These are phyloP conservation scores for Drosophila siamana DNA, from an alignment of 2,888 invertebrate species.

Conservation along the genomic window DNA sequence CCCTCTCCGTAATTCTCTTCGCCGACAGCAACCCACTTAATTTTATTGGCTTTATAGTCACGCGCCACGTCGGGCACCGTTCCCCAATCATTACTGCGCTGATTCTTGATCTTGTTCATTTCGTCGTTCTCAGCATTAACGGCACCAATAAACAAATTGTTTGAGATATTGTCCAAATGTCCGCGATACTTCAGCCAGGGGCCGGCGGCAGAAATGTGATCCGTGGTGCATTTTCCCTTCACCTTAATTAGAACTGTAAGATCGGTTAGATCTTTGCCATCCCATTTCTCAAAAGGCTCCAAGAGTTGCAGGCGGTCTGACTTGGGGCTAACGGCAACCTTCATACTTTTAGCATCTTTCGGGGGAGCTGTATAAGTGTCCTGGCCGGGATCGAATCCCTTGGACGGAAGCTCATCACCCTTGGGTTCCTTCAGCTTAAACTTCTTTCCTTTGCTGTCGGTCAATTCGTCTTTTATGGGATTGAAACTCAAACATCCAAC, in stretches of 20 bases:
- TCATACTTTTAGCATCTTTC: slow-evolving; percentile 84
- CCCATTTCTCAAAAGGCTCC: slow-evolving; percentile 97
- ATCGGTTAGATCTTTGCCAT: slow-evolving; percentile 96
- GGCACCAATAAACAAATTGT: slow-evolving; percentile 99
- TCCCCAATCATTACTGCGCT: slow-evolving; percentile 93
- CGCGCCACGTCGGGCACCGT: slow-evolving; percentile 97
- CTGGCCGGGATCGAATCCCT: slow-evolving; percentile 98
- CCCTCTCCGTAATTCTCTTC: slow-evolving; percentile 96
- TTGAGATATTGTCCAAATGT: slow-evolving; percentile 99
- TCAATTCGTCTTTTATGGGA: slow-evolving; percentile 94
- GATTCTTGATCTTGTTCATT: slow-evolving; percentile 97
- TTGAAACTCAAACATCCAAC: slow-evolving; percentile 96
- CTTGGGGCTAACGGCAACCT: slow-evolving; percentile 93
- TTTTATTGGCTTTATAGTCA: slow-evolving; percentile 94
- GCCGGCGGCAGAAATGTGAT: slow-evolving; percentile 99
- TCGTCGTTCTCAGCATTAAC: slow-evolving; percentile 94
- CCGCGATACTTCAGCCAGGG: slow-evolving; percentile 99
- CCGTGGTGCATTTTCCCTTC: slow-evolving; percentile 99
- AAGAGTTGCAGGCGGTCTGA: slow-evolving; percentile 97
- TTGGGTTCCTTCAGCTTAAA: slow-evolving; percentile 94
- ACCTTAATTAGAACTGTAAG: slow-evolving; percentile 97
- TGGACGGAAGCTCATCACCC: slow-evolving; percentile 95
- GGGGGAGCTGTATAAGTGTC: slow-evolving; percentile 97
- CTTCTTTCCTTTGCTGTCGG: slow-evolving; percentile 93
- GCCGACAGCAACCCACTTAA: slow-evolving; percentile 95